Percentiles rank a stretch among this genome's conserved stretches.
phyloP scores from a whole-genome alignment of 2,797 vertebrate genomes.

The Meriones psammophilus region DNA sequence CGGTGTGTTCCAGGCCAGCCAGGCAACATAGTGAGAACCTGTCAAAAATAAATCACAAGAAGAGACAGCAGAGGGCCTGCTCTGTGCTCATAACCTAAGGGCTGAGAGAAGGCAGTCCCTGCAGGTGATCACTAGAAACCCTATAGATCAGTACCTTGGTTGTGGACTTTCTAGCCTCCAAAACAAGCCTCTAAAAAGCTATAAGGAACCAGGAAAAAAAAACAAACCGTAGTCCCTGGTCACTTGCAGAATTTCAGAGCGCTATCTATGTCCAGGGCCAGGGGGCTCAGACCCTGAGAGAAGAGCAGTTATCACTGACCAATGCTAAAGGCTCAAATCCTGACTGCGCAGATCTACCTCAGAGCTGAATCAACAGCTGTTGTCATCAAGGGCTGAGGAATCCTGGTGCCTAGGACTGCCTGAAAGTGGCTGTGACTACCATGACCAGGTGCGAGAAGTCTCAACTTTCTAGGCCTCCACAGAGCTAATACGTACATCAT shows the following conservation, averaged over 20 bases:
- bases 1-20: neutral
- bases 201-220: neutral
- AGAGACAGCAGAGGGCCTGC: neutral
- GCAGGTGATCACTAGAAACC: neutral
- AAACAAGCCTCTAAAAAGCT: neutral
- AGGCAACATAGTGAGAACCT: neutral
- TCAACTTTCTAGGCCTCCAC: neutral
- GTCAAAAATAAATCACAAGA: neutral
- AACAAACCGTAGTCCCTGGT: neutral
- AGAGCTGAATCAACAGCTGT: neutral
- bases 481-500: neutral
- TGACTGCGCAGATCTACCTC: neutral
- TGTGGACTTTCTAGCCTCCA: neutral
- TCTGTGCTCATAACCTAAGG: neutral
- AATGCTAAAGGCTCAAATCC: neutral
- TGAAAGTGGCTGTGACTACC: neutral
- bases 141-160: neutral
- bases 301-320: too few species aligned
- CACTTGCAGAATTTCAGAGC: neutral
- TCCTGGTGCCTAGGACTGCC: neutral
- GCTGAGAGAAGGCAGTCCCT: neutral
- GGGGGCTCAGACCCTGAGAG: neutral
- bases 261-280: neutral
- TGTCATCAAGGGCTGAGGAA: neutral
- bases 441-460: neutral